Evolutionary conservation across 1,140 invertebrate genomes (phyloP).

Genomic region (Magallana ariakensis): DNA sequence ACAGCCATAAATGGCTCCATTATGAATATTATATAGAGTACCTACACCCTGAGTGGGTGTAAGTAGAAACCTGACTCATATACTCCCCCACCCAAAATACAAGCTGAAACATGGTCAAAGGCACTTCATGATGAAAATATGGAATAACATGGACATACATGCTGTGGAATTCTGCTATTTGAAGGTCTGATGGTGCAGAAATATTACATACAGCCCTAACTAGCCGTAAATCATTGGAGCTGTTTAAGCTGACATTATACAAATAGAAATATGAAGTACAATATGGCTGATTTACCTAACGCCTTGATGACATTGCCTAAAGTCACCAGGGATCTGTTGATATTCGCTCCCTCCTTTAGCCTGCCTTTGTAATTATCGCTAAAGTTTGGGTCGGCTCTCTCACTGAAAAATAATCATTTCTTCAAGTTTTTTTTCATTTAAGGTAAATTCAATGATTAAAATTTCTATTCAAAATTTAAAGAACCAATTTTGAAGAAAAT

Average conservation of each 20-base stretch:
- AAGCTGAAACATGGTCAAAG: background rate
- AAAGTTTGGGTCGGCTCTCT: constrained; percentile 72
- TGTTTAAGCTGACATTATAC: constrained; percentile 17
- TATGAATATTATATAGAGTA: background rate
- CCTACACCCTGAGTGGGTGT: background rate
- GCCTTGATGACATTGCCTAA: constrained; percentile 91
- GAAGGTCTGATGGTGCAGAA: background rate
- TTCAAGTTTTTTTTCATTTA: no score
- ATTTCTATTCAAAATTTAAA: no score
- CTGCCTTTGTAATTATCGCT: constrained; percentile 81
- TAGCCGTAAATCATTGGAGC: constrained; percentile 15
- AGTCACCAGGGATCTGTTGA: constrained; percentile 95
- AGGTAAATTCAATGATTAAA: no score
- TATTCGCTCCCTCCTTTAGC: constrained; percentile 93
- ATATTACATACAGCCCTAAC: background rate
- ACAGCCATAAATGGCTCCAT: background rate
- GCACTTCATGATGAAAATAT: background rate
- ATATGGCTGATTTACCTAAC: constrained; percentile 82
- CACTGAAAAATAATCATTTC: constrained; percentile 65
- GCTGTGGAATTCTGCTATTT: background rate
- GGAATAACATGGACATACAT: background rate
- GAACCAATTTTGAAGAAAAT: no score
- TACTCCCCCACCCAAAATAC: constrained; percentile 14
- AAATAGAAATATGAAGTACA: constrained; percentile 4
- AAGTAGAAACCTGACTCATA: background rate